Conservation (phyloP, 2,888 invertebrate species). For the Omphaloscelis lunosa region DNA sequence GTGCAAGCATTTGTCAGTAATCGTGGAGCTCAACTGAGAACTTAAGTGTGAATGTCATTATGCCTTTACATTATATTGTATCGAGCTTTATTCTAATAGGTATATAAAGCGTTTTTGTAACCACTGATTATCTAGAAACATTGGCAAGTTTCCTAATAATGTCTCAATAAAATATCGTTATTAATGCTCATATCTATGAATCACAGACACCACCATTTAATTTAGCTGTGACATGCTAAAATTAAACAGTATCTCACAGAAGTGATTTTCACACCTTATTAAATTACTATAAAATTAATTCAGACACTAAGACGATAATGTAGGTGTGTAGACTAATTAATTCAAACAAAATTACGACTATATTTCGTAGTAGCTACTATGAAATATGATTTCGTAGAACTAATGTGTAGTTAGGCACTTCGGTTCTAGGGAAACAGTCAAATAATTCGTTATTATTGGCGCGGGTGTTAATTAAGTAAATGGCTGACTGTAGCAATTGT, state of each 20-base stretch:
- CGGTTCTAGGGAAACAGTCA: conserved; percentile 55
- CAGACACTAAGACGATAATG: conserved; percentile 35
- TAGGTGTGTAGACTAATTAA: conserved; percentile 58
- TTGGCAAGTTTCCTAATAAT: not conserved
- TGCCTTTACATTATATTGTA: not conserved
- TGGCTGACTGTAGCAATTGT: conserved; percentile 77
- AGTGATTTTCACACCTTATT: conserved; percentile 37
- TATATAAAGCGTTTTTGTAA: not conserved
- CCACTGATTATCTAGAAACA: not conserved
- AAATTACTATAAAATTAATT: conserved; percentile 45
- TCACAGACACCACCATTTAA: conserved; percentile 1
- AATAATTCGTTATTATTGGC: conserved; percentile 60
- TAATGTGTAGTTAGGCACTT: conserved; percentile 42
- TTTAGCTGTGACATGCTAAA: not conserved
- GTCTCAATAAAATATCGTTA: not conserved
- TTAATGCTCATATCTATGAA: not conserved
- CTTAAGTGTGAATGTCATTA: too few species aligned
- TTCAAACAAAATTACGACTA: conserved; percentile 51
- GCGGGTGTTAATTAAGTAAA: conserved; percentile 79
- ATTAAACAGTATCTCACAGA: not conserved
- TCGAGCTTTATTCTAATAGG: not conserved
- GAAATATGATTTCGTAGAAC: conserved; percentile 56
- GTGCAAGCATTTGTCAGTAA: too few species aligned
- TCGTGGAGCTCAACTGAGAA: too few species aligned
- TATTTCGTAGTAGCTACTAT: conserved; percentile 37